phyloP scores from a whole-genome alignment of 2,797 vertebrate species.

The Danio albolineatus region DNA sequence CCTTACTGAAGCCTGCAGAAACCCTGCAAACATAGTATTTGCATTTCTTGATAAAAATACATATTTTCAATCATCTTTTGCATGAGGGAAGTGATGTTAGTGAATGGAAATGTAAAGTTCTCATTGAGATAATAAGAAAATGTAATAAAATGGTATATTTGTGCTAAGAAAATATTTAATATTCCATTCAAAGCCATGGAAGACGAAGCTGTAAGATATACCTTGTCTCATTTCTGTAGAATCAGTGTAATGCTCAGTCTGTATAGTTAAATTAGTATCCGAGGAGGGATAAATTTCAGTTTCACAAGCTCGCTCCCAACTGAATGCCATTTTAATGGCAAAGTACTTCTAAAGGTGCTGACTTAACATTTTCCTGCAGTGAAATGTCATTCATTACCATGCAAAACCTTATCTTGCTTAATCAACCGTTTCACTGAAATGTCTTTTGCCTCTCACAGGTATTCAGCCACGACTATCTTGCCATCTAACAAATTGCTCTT shows the following conservation, averaged over 20 bases:
- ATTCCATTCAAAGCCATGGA: background rate
- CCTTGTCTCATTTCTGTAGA: background rate
- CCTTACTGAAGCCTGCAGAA: too few species aligned
- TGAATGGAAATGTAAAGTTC: background rate
- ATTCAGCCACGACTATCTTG: background rate
- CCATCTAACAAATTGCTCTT: slow-evolving; percentile 11
- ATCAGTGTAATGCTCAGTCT: background rate
- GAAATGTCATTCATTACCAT: slow-evolving; percentile 23
- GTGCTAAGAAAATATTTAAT: too few species aligned
- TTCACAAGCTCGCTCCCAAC: background rate
- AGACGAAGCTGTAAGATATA: background rate
- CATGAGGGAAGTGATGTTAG: background rate
- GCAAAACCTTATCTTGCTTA: slow-evolving; percentile 30
- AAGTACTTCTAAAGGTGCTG: slow-evolving; percentile 25
- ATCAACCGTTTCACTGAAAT: slow-evolving; percentile 27
- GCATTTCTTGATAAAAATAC: background rate
- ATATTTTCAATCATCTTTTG: background rate
- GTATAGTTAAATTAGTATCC: background rate
- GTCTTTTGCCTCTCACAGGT: slow-evolving; percentile 18
- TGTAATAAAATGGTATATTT: background rate
- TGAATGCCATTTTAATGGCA: slow-evolving; percentile 37
- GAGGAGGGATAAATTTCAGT: background rate
- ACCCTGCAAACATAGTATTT: background rate
- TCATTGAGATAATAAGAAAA: background rate
- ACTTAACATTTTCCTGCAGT: background rate